phyloP scores from a whole-genome alignment of 2,888 invertebrate genomes.

The Plagiodera versicolora region DNA sequence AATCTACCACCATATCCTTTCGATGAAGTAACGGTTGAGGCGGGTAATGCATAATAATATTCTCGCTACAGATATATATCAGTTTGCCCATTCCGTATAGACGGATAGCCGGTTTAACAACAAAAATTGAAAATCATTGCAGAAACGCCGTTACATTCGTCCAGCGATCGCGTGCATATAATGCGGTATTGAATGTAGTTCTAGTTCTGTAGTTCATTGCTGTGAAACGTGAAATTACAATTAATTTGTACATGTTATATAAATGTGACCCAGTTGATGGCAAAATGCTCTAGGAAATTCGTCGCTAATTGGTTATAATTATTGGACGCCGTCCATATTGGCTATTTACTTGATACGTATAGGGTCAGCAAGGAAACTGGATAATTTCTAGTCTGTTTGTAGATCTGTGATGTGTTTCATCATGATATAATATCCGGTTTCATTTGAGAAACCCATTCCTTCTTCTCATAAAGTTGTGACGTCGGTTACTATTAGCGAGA shows the following conservation, averaged over 20 bases:
- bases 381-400: no score
- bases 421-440: no score
- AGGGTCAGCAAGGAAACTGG: no score
- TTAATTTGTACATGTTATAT: neutral
- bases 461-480: no score
- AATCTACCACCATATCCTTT: neutral
- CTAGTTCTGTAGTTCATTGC: neutral
- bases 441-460: no score
- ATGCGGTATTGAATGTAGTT: neutral
- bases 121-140: constrained; percentile 14
- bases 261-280: neutral
- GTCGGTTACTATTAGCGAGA: no score
- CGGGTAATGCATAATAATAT: neutral
- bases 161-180: neutral
- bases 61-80: constrained; percentile 2
- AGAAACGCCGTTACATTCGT: constrained; percentile 8
- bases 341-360: no score
- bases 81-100: constrained; percentile 7
- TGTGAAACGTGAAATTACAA: neutral
- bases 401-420: no score
- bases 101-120: constrained; percentile 8
- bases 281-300: neutral
- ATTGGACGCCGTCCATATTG: no score
- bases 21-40: neutral
- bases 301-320: neutral